A percentile compares a stretch with the other conserved stretches of the same genome.
Evolutionary conservation across 2,113 vertebrate genomes (phyloP).

Genomic region (Chaenocephalus aceratus): DNA sequence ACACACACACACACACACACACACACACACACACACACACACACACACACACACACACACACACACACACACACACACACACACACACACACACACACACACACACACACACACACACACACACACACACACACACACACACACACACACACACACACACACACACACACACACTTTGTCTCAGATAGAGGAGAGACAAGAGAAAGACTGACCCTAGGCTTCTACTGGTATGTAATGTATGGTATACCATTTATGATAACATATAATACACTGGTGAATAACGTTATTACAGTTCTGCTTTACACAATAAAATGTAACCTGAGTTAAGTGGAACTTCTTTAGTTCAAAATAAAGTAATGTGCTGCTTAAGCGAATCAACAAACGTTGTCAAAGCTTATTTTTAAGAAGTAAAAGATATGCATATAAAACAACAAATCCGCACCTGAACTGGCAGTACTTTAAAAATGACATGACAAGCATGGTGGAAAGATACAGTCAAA

Average conservation of each 20-base stretch:
- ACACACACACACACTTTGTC: neutral
- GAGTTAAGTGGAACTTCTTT: neutral
- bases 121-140: too few species aligned
- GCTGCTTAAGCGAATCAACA: neutral
- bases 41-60: conserved; percentile 7
- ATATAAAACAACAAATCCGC: neutral
- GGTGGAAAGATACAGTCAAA: neutral
- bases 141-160: too few species aligned
- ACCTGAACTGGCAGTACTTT: neutral
- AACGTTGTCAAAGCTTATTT: neutral
- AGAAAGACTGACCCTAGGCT: neutral
- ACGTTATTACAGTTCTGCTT: neutral
- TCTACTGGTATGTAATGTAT: neutral
- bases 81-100: neutral
- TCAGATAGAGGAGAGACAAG: neutral
- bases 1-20: neutral
- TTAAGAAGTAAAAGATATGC: neutral
- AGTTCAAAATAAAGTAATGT: neutral
- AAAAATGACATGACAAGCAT: neutral
- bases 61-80: conserved; percentile 1
- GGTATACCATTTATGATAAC: neutral
- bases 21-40: neutral
- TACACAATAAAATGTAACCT: neutral
- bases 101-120: conserved; percentile 5
- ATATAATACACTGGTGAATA: neutral